A percentile compares a stretch with the other conserved stretches of the same genome.
These are phyloP conservation scores for Himalopsyche japonica DNA, from an alignment of 2,888 invertebrate species.

Conservation along the genomic window DNA sequence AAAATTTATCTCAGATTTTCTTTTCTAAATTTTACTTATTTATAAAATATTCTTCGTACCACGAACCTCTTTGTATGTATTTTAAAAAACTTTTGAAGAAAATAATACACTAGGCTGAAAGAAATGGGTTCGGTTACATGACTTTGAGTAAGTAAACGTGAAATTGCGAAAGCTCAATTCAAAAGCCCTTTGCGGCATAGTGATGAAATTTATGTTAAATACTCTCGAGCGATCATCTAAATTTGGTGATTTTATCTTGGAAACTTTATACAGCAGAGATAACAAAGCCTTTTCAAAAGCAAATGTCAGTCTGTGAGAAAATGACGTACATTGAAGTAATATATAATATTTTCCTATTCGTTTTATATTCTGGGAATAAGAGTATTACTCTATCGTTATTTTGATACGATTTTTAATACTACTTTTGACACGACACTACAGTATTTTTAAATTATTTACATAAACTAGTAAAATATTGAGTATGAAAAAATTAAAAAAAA, in stretches of 20 bases:
- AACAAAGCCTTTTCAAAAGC: not conserved
- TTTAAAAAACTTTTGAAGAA: not conserved
- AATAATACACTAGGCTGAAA: not conserved
- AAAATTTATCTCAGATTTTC: not conserved
- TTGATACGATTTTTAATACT: too few species aligned
- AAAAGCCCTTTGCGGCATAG: not conserved
- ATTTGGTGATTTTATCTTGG: not conserved
- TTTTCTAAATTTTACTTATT: not conserved
- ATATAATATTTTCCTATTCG: too few species aligned
- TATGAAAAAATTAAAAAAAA: too few species aligned
- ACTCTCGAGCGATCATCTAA: not conserved
- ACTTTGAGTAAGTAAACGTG: not conserved
- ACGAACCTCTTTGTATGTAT: not conserved
- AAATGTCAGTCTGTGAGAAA: too few species aligned
- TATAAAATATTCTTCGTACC: not conserved
- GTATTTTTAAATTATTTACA: too few species aligned
- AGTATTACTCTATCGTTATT: too few species aligned
- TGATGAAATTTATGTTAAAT: not conserved
- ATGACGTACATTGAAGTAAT: too few species aligned
- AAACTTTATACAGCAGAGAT: not conserved
- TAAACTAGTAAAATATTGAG: too few species aligned
- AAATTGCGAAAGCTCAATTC: not conserved
- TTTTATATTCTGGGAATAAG: too few species aligned
- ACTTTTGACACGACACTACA: too few species aligned
- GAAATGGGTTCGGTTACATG: not conserved